These are phyloP conservation scores for Atopsyche davidsoni DNA, from an alignment of 1,140 invertebrate genomes.

Conservation along the genomic window DNA sequence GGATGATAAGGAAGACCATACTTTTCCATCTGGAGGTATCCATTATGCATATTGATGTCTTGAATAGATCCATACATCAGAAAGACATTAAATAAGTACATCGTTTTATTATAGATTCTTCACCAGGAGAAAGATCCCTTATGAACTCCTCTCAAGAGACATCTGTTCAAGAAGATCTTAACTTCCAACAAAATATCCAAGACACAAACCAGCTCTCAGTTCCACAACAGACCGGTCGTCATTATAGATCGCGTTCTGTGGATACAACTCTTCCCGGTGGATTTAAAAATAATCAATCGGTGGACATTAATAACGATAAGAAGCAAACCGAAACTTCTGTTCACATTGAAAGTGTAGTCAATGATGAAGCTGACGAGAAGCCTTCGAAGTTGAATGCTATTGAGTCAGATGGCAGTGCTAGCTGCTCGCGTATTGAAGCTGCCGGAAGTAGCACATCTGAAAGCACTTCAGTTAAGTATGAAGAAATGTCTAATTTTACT, in stretches of 20 bases:
- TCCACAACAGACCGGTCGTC: conserved; percentile 35
- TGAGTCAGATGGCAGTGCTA: too few species aligned
- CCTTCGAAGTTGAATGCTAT: too few species aligned
- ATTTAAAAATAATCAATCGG: conserved; percentile 29
- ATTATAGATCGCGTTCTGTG: conserved; percentile 42
- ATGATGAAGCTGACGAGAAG: conserved; percentile 39
- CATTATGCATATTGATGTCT: neutral
- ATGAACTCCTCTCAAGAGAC: conserved; percentile 40
- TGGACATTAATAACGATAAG: conserved; percentile 1
- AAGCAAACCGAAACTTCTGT: conserved; percentile 1
- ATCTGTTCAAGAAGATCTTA: conserved; percentile 32
- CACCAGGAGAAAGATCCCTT: conserved; percentile 42
- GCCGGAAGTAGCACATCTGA: too few species aligned
- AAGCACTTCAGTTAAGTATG: too few species aligned
- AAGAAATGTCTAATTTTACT: too few species aligned
- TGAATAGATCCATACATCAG: neutral
- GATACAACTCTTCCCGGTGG: conserved; percentile 41
- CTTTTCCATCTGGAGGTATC: conserved; percentile 20
- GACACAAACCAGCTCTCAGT: conserved; percentile 40
- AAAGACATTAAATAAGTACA: conserved; percentile 8
- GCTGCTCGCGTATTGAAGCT: too few species aligned
- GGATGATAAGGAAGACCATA: conserved; percentile 42
- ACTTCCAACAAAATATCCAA: conserved; percentile 33
- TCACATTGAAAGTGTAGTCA: conserved; percentile 32
- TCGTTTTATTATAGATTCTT: conserved; percentile 38